Evolutionary conservation across 2,113 vertebrate genomes (phyloP), one percentile per base, ranked within the genome.

Genomic region (Isurus oxyrinchus): DNA sequence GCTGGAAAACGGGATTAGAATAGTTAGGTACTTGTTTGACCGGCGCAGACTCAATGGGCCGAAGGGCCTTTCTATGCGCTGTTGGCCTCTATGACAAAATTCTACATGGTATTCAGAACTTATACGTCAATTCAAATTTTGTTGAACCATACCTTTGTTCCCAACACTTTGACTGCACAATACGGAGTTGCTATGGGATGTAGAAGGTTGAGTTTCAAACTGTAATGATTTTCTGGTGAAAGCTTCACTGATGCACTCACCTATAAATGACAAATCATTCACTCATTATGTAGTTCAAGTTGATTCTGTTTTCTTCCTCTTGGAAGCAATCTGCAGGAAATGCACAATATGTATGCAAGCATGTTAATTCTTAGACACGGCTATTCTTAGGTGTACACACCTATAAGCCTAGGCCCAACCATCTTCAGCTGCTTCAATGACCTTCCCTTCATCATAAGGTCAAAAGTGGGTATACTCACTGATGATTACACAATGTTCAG

Each of bases 161-260:
- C 98, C 97, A 99, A 98, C 97, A 99, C 97, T 99, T 98, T 99
- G 98, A 99, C 99, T 19, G 96, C 98, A 98, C 99, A 99, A 97
- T 99, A 98, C 96, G 99, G 98, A 57, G 99, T 98, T 97, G 98
- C 96, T 97, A 99, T 97, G 63, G 98, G 97, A 97, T 99, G 98
- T 97, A 98, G 97, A 96, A 99, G 98, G 97, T 97, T 97, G 96
- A 99, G 97, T 90, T 98, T 97, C 96, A 99, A 98, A 97, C 96
- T 97, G 97, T 98, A 98, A 97, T 98, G 98, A 96, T 99, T 98
- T 96, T 98, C 99, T 72, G 98, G 98, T 21, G 98, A 97, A 97
- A 99, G 97, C 96, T 97, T 98, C 97, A 99, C 97, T 49, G 97
- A 97, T 79, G 98, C 98, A 96, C 97, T 98, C 96, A 99, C 97